These are phyloP conservation scores for Apomyelois bistriatella DNA, from an alignment of 2,888 invertebrate genomes.

Conservation along the genomic window DNA sequence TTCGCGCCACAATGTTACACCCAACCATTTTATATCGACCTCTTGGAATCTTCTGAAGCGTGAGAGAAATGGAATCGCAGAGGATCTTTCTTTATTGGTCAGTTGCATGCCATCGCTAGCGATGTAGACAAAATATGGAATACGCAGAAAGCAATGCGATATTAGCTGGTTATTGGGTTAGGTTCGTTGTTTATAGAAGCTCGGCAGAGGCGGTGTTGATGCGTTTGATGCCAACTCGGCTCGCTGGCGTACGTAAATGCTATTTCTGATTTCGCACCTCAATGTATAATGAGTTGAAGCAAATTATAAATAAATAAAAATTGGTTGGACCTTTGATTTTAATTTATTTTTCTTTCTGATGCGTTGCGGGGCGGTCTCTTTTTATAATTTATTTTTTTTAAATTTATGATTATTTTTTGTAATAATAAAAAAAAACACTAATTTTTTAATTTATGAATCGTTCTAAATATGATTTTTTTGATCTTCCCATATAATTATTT, in stretches of 20 bases:
- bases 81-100: constrained; percentile 45
- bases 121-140: constrained; percentile 79
- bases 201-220: constrained; percentile 70
- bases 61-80: constrained; percentile 30
- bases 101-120: constrained; percentile 63
- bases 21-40: constrained; percentile 49
- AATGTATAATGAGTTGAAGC: background rate
- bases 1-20: constrained; percentile 73
- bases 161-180: constrained; percentile 74
- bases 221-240: constrained; percentile 64
- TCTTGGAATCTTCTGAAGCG: constrained; percentile 33
- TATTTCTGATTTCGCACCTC: constrained; percentile 38
- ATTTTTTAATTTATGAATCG: no score
- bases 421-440: no score
- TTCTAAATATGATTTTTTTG: no score
- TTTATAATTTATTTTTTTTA: no score
- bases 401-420: no score
- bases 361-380: no score
- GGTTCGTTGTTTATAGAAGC: constrained; percentile 70
- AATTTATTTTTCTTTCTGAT: no score
- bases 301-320: no score
- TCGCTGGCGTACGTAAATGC: constrained; percentile 45
- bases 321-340: no score
- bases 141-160: constrained; percentile 77
- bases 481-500: no score